Evolutionary conservation across 2,113 vertebrate species (phyloP), one percentile per base, ranked within the genome.

Genomic region (Apodemus speciosus): DNA sequence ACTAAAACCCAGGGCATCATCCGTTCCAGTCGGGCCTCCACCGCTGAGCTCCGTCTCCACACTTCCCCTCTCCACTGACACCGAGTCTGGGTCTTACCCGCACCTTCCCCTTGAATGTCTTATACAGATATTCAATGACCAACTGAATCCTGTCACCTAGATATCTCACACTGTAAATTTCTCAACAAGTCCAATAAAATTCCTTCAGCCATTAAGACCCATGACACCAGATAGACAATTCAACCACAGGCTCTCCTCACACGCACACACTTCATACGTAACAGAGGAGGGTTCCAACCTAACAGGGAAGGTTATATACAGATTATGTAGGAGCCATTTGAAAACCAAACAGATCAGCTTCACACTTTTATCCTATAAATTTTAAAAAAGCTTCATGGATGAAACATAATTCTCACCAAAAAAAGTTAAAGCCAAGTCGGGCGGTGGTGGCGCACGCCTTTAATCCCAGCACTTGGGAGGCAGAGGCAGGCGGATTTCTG

Each of bases 341-440:
- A 92, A 94, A 96, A 96, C 35, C 83, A 87, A 86, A 62, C 49
- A 66, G 77, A 49, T 96, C 94, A 89, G 69, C 20, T 89, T 88
- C 79, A 93, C 88, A 93, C 21, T 46, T 92, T 92, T 32, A 86
- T 51, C 90, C 83, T 35, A 77, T 86, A 95, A 88, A 91, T 80
- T 40, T 46, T 85, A 83, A 89, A 51, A 62, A 80, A 76, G 69
- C 77, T 88, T 83, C 89, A 84, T 38, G 18, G 76, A 56, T 27
- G 76, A 85, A 85, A 85, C 40, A 38, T 16, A 84, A 46, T 64
- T 64, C 27, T 20, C 38, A 46, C 25, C 40, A 64, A 64, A 20
- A 64, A 84, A 83, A 85, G 60, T 46, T 68, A 68, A 85, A 49
- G 27, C 38, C 58, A 84, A 84, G 32, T 32, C n/a, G 20, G 32